Evolutionary conservation across 1,140 invertebrate species (phyloP).

Genomic region (Drosophila nasuta): DNA sequence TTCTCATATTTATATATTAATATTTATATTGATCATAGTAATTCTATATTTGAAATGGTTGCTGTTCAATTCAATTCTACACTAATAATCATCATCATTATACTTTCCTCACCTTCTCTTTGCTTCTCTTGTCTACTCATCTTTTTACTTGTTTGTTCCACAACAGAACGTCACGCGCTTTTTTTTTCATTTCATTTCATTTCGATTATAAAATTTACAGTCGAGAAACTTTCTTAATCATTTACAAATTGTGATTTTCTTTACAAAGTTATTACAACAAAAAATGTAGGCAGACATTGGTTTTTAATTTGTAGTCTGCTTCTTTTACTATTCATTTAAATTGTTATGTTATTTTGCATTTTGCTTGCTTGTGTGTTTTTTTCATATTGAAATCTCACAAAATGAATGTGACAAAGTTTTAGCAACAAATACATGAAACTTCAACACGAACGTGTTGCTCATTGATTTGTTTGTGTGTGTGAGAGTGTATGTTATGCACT

Average conservation of each 20-base stretch:
- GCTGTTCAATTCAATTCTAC: constrained; percentile 59
- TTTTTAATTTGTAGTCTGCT: constrained; percentile 11
- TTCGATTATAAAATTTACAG: constrained; percentile 64
- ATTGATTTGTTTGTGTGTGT: constrained; percentile 22
- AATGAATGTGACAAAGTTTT: constrained; percentile 20
- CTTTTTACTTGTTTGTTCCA: constrained; percentile 32
- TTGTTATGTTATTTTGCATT: constrained; percentile 21
- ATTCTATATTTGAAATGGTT: constrained; percentile 66
- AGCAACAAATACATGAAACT: constrained; percentile 16
- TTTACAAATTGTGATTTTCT: constrained; percentile 73
- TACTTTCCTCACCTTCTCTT: constrained; percentile 22
- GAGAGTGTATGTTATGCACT: constrained; percentile 34
- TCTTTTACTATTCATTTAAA: constrained; percentile 1
- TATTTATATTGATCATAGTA: constrained; percentile 37
- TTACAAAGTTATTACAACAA: constrained; percentile 70
- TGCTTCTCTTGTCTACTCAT: constrained; percentile 22
- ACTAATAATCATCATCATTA: constrained; percentile 55
- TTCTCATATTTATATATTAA: constrained; percentile 40
- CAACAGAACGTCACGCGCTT: constrained; percentile 40
- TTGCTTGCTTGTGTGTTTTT: constrained; percentile 25
- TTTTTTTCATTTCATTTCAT: constrained; percentile 31
- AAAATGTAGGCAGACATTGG: constrained; percentile 59
- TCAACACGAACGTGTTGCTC: constrained; percentile 23
- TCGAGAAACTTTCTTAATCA: constrained; percentile 65
- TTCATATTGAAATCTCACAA: constrained; percentile 32